Evolutionary conservation across 2,888 invertebrate species (phyloP), one percentile per base, ranked within the genome.

Genomic region (Drosophila robusta): DNA sequence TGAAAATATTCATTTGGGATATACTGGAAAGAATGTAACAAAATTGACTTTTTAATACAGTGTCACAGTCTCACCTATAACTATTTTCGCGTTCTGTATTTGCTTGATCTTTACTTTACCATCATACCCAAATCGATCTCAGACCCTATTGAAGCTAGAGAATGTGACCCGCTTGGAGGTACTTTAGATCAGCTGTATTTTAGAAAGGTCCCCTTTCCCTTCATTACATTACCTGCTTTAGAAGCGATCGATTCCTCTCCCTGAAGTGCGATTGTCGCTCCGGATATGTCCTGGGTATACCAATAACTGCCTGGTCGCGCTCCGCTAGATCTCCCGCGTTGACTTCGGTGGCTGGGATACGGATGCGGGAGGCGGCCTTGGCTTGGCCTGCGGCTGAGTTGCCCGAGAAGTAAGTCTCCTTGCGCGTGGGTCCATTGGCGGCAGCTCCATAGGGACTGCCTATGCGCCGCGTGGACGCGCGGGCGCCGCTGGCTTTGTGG

Each of bases 231-330:
- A 92, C 92, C 87, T 91, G 89, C 66, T 89, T 83, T 5, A 89
- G 81, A 9, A 92, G 69, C 0, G 87, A 89, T 1, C 91, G 90
- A 75, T 91, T 91, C 36, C 91, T 73, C 78, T 92, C 91, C 11
- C 91, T 86, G 56, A 91, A 91, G 56, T 91, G 89, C 4, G 92
- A 91, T 64, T 90, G 81, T 16, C 87, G 78, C 39, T 83, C 60
- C 2, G 91, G 89, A 66, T 87, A 85, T 7, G 83, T 67, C 34
- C 78, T 83, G 16, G 85, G 77, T 22, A 84, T 64, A n/a, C 85
- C 85, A 22, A 79, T 60, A 45, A 52, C 63, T 6, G 74, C n/a
- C 7, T 46, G 65, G 18, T 78, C 74, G 11, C 24, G 64, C 24
- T 74, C 68, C 1, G 22, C 16, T 6, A 67, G 32, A n/a, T 78